A percentile compares a stretch with the other conserved stretches of the same genome.
phyloP scores from a whole-genome alignment of 2,797 vertebrate species.

The Chelon labrosus region DNA sequence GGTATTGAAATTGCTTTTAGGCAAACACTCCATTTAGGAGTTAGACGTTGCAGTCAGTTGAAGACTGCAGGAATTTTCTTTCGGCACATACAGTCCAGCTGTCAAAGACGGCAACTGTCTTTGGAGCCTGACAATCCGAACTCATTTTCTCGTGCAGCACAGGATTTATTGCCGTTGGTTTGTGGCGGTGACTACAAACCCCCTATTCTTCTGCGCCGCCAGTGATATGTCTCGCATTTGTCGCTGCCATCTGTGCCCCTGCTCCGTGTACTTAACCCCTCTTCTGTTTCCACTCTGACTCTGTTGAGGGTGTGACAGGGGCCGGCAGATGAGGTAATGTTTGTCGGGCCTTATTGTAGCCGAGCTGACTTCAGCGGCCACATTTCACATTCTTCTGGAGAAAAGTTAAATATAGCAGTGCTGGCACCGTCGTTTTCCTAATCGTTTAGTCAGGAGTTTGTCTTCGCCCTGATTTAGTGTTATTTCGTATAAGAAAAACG shows the following conservation, averaged over 20 bases:
- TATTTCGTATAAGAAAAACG: slow-evolving; percentile 52
- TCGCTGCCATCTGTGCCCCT: slow-evolving; percentile 75
- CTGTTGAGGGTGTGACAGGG: slow-evolving; percentile 65
- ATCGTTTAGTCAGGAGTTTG: slow-evolving; percentile 70
- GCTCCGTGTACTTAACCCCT: slow-evolving; percentile 71
- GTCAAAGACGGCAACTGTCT: slow-evolving; percentile 76
- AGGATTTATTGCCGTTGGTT: slow-evolving; percentile 62
- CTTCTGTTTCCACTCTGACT: slow-evolving; percentile 59
- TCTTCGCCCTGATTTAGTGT: slow-evolving; percentile 54
- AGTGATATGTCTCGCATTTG: slow-evolving; percentile 70
- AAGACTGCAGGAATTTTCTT: slow-evolving; percentile 34
- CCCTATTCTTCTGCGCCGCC: slow-evolving; percentile 73
- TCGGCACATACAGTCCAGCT: slow-evolving; percentile 59
- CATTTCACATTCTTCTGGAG: slow-evolving; percentile 76
- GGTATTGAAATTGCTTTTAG: slow-evolving; percentile 35
- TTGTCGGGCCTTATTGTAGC: slow-evolving; percentile 67
- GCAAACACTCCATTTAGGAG: slow-evolving; percentile 31
- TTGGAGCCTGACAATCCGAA: slow-evolving; percentile 56
- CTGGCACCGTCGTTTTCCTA: slow-evolving; percentile 72
- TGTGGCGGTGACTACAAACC: slow-evolving; percentile 64
- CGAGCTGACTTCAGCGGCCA: slow-evolving; percentile 59
- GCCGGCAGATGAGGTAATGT: slow-evolving; percentile 73
- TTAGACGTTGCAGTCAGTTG: slow-evolving; percentile 10
- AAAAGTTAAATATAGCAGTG: slow-evolving; percentile 75
- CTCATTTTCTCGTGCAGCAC: slow-evolving; percentile 44